These are phyloP conservation scores for Drosophila sulfurigaster DNA, from an alignment of 1,140 invertebrate species.

Conservation along the genomic window DNA sequence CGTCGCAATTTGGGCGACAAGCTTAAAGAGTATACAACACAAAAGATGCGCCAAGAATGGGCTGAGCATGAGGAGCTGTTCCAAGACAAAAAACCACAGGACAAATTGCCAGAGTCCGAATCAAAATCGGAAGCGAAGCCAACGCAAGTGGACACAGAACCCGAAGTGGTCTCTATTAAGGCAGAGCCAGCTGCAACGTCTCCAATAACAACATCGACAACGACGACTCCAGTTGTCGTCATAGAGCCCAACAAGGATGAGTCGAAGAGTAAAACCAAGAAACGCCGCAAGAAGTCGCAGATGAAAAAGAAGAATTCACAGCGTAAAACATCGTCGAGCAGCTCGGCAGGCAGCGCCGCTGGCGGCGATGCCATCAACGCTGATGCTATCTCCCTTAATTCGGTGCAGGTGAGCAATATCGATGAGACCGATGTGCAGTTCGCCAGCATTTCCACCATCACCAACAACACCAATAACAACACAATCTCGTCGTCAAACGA, in stretches of 20 bases:
- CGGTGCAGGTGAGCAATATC: slow-evolving; percentile 60
- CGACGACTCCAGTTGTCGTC: slow-evolving; percentile 54
- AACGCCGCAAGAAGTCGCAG: slow-evolving; percentile 91
- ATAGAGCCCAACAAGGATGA: slow-evolving; percentile 72
- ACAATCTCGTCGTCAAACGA: slow-evolving; percentile 74
- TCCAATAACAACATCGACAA: slow-evolving; percentile 34
- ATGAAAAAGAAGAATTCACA: slow-evolving; percentile 91
- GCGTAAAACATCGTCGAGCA: slow-evolving; percentile 88
- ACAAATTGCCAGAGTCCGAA: slow-evolving; percentile 43
- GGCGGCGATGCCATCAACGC: slow-evolving; percentile 52
- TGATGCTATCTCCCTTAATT: slow-evolving; percentile 63
- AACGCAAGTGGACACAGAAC: slow-evolving; percentile 9
- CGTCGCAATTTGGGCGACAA: slow-evolving; percentile 72
- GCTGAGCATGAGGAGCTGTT: slow-evolving; percentile 83
- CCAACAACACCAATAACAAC: slow-evolving; percentile 45
- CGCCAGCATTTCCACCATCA: slow-evolving; percentile 32
- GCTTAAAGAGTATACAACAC: slow-evolving; percentile 80
- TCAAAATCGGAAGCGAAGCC: slow-evolving; percentile 29
- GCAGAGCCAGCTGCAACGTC: slow-evolving; percentile 11
- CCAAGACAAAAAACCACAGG: slow-evolving; percentile 62
- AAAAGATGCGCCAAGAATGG: slow-evolving; percentile 84
- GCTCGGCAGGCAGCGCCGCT: slow-evolving; percentile 70
- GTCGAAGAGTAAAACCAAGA: slow-evolving; percentile 88
- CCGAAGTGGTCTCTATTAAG: neutral
- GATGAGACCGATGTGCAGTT: slow-evolving; percentile 61